Evolutionary conservation across 2,888 invertebrate species (phyloP).

Genomic region (Ariolimax columbianus): DNA sequence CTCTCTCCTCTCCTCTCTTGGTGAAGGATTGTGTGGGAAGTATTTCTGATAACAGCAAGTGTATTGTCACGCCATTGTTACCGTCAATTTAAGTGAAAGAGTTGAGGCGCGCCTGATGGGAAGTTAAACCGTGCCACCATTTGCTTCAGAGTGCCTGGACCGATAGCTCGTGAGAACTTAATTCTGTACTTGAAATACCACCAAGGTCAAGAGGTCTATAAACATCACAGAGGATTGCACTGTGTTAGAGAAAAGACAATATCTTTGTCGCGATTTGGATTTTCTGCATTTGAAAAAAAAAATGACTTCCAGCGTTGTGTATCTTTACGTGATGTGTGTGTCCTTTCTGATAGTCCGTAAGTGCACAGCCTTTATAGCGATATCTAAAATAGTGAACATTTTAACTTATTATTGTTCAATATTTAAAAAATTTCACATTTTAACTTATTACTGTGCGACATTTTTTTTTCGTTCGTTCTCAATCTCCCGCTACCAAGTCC

Average conservation of each 20-base stretch:
- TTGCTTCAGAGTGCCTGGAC: not conserved
- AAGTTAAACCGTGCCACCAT: not conserved
- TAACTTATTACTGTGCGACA: too few relatives aligned
- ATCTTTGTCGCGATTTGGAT: not conserved
- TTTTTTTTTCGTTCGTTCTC: too few relatives aligned
- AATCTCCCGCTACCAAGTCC: too few relatives aligned
- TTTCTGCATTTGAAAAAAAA: not conserved
- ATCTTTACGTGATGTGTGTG: not conserved
- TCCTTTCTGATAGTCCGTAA: not conserved
- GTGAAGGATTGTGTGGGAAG: constrained; percentile 6
- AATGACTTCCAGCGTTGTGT: not conserved
- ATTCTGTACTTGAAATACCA: not conserved
- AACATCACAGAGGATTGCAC: not conserved
- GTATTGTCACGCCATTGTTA: constrained; percentile 19
- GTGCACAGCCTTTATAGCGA: not conserved
- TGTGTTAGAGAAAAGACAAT: not conserved
- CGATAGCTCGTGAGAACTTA: not conserved
- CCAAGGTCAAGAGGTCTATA: not conserved
- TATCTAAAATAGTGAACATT: too few relatives aligned
- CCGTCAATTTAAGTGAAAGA: not conserved
- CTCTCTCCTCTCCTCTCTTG: too few relatives aligned
- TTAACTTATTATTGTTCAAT: too few relatives aligned
- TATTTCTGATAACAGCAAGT: not conserved
- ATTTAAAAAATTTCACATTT: too few relatives aligned
- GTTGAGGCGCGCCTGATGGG: not conserved